Base-by-base conservation (phyloP, 2,113 vertebrate species). In the Chloropsis cyanopogon region DNA sequence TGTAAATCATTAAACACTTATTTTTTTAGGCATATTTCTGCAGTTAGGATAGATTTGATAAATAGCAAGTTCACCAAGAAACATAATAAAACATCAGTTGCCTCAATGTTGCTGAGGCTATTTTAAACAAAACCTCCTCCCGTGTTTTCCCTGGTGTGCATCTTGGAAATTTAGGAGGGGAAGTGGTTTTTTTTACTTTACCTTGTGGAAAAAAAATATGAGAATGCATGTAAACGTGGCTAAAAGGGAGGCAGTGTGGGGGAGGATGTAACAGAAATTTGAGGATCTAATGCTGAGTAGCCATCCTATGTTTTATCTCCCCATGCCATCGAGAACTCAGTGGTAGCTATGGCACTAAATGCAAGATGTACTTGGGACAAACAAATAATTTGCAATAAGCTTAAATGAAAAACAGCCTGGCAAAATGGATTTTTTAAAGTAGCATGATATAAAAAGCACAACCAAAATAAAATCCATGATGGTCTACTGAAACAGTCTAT, bases 371-470 rank as follows among this genome's bases (percentile, higher is more conserved):
- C 75, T 39, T 52, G 47, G 64, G 83, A 91, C 66, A 90, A 86
- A 76, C 46, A 79, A 92, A 88, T 82, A 81, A 95, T 92, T 91
- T 88, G 60, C 60, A 94, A 13, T 71, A 71, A 82, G 63, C 68
- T 91, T 28, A 87, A 84, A 79, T 76, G 37, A 88, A 86, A 91
- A 89, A 77, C 35, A 82, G 59, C 21, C 52, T 85, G 81, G 61
- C 21, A 91, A 76, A 78, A 88, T 6, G 7, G 26, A 22, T 50
- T 81, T 85, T 84, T 90, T 59, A 37, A 95, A 89, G 59, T 57
- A 61, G 22, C n/a, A 21, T 21, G 54, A 83, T 54, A 77, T 15
- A 78, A 86, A 93, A 93, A 93, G 52, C 61, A 79, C 49, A 78
- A 65, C 24, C 18, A 91, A 92, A 92, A 83, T 78, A 89, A 82